Evolutionary conservation across 2,888 invertebrate species (phyloP).

Genomic region (Calameuta pallipes): DNA sequence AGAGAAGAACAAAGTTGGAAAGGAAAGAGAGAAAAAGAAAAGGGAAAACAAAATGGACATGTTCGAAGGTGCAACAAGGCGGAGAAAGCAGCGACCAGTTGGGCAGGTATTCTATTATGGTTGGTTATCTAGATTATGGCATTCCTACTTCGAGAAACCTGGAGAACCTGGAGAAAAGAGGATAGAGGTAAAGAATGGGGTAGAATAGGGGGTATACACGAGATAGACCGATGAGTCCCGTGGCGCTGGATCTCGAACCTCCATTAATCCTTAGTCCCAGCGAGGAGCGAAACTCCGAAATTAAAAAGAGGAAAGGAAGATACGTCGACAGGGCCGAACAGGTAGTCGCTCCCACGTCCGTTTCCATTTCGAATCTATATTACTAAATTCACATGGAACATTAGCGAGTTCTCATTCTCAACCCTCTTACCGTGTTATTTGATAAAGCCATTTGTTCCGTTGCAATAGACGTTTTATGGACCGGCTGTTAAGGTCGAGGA

Average conservation of each 20-base stretch:
- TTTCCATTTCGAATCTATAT: neutral
- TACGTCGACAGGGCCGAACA: neutral
- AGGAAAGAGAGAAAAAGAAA: conserved; percentile 35
- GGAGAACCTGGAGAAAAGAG: conserved; percentile 4
- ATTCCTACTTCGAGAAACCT: conserved; percentile 57
- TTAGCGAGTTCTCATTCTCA: neutral
- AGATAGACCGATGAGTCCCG: conserved; percentile 25
- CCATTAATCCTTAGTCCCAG: conserved; percentile 51
- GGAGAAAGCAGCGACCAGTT: conserved; percentile 42
- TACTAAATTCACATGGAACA: conserved; percentile 2
- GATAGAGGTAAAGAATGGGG: conserved; percentile 25
- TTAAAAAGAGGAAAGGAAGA: conserved; percentile 5
- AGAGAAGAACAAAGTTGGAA: conserved; percentile 17
- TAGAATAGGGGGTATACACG: conserved; percentile 37
- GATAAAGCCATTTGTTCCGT: neutral
- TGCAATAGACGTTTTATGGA: neutral
- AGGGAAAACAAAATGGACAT: conserved; percentile 22
- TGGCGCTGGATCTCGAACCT: conserved; percentile 31
- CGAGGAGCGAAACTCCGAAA: conserved; percentile 22
- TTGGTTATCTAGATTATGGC: conserved; percentile 64
- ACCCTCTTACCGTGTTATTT: neutral
- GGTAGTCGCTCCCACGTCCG: conserved; percentile 9
- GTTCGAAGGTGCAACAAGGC: conserved; percentile 58
- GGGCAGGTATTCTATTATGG: conserved; percentile 61
- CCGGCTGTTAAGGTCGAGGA: neutral